Conservation (phyloP, 2,797 vertebrate species). For the Enteromius trimaculatus region DNA sequence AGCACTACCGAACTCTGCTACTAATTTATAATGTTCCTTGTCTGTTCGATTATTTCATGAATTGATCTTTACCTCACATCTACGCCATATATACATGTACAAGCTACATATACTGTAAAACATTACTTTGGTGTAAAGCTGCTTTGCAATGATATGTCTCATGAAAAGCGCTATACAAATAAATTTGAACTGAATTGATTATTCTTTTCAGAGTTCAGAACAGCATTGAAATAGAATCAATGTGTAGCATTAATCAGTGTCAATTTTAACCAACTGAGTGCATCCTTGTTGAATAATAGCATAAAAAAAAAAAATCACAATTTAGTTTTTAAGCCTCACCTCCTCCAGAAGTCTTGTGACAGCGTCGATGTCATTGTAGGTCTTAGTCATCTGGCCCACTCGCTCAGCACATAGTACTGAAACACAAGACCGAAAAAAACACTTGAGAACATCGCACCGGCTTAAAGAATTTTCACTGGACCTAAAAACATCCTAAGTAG, state of each 20-base stretch:
- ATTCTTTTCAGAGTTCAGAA: neutral
- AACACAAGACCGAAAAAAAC: slow-evolving; percentile 14
- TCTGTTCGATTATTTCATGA: too few species aligned
- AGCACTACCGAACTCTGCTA: too few species aligned
- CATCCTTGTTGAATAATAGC: neutral
- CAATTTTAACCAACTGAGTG: neutral
- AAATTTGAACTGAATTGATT: neutral
- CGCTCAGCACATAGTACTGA: slow-evolving; percentile 96
- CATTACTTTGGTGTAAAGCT: too few species aligned
- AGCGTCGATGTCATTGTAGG: slow-evolving; percentile 98
- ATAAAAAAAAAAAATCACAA: neutral
- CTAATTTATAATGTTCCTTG: too few species aligned
- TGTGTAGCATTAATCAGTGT: neutral
- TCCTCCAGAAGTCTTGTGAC: slow-evolving; percentile 97
- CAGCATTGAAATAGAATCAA: neutral
- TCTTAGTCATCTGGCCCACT: slow-evolving; percentile 99
- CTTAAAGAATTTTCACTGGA: neutral
- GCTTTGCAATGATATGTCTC: too few species aligned
- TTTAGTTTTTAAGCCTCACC: slow-evolving; percentile 75
- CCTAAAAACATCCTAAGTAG: neutral
- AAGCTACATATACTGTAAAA: too few species aligned
- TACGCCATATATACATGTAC: too few species aligned
- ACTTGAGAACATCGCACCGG: neutral
- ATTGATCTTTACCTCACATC: too few species aligned
- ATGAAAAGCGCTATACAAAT: too few species aligned